Percentiles rank a stretch among this genome's conserved stretches.
These are phyloP conservation scores for Pseudorhiza aurosa DNA, from an alignment of 30 jellyfish, hydroid and myxozoan genomes.

Conservation along the genomic window DNA sequence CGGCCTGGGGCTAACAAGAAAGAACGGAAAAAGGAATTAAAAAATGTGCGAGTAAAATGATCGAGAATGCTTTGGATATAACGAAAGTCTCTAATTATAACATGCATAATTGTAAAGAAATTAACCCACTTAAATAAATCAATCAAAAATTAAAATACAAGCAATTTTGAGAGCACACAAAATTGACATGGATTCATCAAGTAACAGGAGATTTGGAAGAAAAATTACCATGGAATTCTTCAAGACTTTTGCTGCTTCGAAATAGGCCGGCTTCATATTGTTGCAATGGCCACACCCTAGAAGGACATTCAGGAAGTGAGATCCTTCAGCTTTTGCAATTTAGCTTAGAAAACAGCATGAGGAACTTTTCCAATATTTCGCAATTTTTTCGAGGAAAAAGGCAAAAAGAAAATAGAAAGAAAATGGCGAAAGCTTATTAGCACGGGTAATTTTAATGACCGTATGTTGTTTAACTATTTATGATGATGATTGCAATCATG, in stretches of 20 bases:
- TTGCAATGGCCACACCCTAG: conserved; percentile 95
- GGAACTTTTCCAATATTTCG: too few relatives aligned
- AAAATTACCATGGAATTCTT: conserved; percentile 57
- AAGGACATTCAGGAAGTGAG: too few relatives aligned
- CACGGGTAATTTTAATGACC: too few relatives aligned
- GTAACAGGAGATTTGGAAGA: background rate
- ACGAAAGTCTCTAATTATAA: background rate
- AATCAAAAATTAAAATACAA: background rate
- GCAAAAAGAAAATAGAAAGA: too few relatives aligned
- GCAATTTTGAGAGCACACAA: background rate
- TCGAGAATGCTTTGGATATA: background rate
- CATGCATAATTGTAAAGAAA: too few relatives aligned
- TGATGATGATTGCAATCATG: too few relatives aligned
- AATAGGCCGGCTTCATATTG: conserved; percentile 79
- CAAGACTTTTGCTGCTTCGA: conserved; percentile 84
- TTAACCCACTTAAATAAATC: background rate
- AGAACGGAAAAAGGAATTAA: too few relatives aligned
- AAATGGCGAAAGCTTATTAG: too few relatives aligned
- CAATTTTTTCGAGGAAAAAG: too few relatives aligned
- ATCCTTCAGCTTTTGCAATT: too few relatives aligned
- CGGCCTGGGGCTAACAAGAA: conserved; percentile 43
- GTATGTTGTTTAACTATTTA: too few relatives aligned
- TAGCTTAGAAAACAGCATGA: too few relatives aligned
- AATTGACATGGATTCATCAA: background rate
- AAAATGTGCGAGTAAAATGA: background rate